Conservation (phyloP, 2,888 invertebrate genomes). For the Troglohyphantes excavatus region DNA sequence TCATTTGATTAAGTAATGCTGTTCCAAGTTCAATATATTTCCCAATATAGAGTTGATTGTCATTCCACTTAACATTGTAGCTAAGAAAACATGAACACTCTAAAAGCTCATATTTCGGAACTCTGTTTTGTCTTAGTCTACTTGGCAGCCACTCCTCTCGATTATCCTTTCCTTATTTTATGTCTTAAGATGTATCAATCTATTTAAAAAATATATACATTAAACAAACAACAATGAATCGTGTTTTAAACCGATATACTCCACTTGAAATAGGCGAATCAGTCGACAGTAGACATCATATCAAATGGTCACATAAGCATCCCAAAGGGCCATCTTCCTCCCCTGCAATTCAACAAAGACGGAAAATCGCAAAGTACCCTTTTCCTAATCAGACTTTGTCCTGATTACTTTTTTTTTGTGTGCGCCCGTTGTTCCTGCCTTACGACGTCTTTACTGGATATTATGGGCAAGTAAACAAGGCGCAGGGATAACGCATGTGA, state of each 20-base stretch:
- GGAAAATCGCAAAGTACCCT: slow-evolving; percentile 20
- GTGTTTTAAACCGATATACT: background rate
- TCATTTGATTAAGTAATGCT: too few species aligned
- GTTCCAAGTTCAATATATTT: too few species aligned
- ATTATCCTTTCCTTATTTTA: too few species aligned
- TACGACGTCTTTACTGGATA: slow-evolving; percentile 41
- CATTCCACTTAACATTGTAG: too few species aligned
- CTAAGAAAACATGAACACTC: too few species aligned
- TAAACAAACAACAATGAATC: background rate
- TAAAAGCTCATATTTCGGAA: too few species aligned
- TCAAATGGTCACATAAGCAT: background rate
- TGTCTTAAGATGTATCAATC: too few species aligned
- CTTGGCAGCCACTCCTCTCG: too few species aligned
- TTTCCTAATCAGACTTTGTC: slow-evolving; percentile 45
- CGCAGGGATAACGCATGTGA: slow-evolving; percentile 54
- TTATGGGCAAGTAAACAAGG: slow-evolving; percentile 59
- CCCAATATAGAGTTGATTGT: too few species aligned
- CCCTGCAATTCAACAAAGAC: slow-evolving; percentile 10
- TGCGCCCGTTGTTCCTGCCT: background rate
- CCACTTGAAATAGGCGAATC: background rate
- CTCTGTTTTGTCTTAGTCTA: too few species aligned
- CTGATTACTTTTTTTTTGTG: slow-evolving; percentile 47
- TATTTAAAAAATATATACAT: too few species aligned
- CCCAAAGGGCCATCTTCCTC: background rate
- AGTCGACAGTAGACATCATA: background rate